Percentiles rank a stretch among this genome's conserved stretches.
Evolutionary conservation across 2,797 vertebrate genomes (phyloP).

Genomic region (Esox lucius): DNA sequence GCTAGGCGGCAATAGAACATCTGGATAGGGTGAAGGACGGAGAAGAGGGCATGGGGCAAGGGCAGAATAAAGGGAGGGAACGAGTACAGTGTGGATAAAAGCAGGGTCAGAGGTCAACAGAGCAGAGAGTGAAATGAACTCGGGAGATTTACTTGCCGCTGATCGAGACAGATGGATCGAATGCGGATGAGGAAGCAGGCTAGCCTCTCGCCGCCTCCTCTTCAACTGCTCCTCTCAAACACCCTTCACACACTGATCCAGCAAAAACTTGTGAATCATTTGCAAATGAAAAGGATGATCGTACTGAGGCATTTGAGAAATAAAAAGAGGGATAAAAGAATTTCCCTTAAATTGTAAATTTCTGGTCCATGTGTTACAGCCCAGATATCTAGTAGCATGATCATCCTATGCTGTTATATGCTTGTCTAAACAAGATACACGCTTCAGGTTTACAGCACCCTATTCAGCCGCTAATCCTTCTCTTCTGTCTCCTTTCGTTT

Average conservation of each 20-base stretch:
- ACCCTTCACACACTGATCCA: background rate
- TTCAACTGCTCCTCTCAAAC: background rate
- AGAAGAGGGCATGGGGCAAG: constrained; percentile 16
- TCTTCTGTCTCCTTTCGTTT: background rate
- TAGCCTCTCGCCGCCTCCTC: background rate
- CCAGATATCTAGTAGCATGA: constrained; percentile 19
- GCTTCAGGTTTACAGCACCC: constrained; percentile 37
- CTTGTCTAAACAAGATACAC: constrained; percentile 16
- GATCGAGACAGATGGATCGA: constrained; percentile 53
- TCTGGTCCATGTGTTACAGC: background rate
- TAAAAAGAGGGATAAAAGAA: background rate
- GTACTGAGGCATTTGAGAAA: background rate
- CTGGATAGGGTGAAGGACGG: constrained; percentile 13
- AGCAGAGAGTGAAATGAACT: constrained; percentile 43
- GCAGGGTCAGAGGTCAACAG: constrained; percentile 42
- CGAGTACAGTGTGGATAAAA: constrained; percentile 17
- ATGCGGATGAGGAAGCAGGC: background rate
- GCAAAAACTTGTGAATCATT: background rate
- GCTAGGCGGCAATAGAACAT: constrained; percentile 16
- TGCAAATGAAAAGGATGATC: background rate
- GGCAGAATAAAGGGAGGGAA: constrained; percentile 22
- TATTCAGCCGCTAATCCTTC: constrained; percentile 13
- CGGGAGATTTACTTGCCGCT: constrained; percentile 50
- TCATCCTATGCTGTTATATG: background rate
- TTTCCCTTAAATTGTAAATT: background rate